Percentiles rank a stretch among this genome's conserved stretches.
phyloP scores from a whole-genome alignment of 2,113 vertebrate species.

The Pangasianodon gigas region DNA sequence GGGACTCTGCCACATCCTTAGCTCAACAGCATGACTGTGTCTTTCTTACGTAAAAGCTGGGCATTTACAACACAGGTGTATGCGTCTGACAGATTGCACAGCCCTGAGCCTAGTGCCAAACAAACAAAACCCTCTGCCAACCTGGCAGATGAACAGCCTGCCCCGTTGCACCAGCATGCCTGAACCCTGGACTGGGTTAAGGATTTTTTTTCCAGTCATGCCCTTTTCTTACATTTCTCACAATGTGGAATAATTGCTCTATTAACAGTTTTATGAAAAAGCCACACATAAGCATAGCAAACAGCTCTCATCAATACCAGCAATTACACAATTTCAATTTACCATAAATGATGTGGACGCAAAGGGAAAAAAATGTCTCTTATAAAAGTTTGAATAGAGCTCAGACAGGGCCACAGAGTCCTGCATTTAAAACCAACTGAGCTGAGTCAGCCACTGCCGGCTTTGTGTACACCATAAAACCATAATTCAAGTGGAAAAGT shows the following conservation, averaged over 20 bases:
- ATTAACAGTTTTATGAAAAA: neutral
- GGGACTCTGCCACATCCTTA: constrained; percentile 40
- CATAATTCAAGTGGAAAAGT: constrained; percentile 35
- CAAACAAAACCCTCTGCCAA: constrained; percentile 49
- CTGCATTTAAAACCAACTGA: constrained; percentile 25
- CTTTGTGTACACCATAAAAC: constrained; percentile 36
- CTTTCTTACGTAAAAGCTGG: constrained; percentile 43
- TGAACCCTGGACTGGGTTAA: constrained; percentile 8
- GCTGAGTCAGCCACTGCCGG: constrained; percentile 24
- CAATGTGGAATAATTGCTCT: neutral
- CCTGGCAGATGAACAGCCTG: constrained; percentile 8
- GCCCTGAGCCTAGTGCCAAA: constrained; percentile 44
- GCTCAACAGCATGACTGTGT: constrained; percentile 38
- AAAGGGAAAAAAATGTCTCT: neutral
- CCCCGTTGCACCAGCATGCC: constrained; percentile 13
- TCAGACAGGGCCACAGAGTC: constrained; percentile 1
- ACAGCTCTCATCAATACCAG: constrained; percentile 5
- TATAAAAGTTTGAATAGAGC: constrained; percentile 17
- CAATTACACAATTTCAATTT: neutral
- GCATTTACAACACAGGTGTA: constrained; percentile 54
- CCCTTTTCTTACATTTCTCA: constrained; percentile 10
- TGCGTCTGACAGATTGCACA: constrained; percentile 32
- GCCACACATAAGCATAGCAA: constrained; percentile 6
- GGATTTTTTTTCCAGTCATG: neutral
- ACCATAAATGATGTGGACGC: neutral